phyloP scores from a whole-genome alignment of 2,888 invertebrate genomes.

The Nymphalis urticae region DNA sequence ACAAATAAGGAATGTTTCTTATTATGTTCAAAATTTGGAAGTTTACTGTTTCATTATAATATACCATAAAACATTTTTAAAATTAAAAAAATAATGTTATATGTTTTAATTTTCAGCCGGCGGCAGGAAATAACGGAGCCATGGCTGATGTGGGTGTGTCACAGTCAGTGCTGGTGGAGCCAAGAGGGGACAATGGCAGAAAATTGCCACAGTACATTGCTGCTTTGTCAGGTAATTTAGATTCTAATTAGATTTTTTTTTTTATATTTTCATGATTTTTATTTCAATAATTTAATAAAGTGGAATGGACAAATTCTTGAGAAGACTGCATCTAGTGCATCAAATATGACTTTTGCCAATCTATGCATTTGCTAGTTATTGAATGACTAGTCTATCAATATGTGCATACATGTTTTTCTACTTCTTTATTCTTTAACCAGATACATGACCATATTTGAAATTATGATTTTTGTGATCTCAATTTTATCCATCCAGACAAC shows the following conservation, averaged over 20 bases:
- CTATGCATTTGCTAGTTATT: no score
- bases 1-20: no score
- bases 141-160: slow-evolving; percentile 83
- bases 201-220: slow-evolving; percentile 85
- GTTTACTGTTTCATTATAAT: no score
- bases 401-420: no score
- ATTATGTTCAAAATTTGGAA: no score
- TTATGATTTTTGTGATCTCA: no score
- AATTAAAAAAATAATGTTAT: background rate
- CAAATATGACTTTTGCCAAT: no score
- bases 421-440: no score
- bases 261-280: background rate
- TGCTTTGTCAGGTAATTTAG: slow-evolving; percentile 80
- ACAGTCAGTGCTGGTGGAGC: slow-evolving; percentile 78
- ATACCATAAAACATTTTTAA: background rate
- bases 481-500: no score
- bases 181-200: slow-evolving; percentile 62
- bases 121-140: slow-evolving; percentile 66
- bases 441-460: no score
- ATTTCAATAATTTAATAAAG: background rate
- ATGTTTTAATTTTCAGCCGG: slow-evolving; percentile 57
- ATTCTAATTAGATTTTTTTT: background rate
- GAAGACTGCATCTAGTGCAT: no score
- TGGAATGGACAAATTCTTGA: background rate
- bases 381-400: no score